phyloP scores from a whole-genome alignment of 2,888 invertebrate species.

The Iselma pallidipennis region DNA sequence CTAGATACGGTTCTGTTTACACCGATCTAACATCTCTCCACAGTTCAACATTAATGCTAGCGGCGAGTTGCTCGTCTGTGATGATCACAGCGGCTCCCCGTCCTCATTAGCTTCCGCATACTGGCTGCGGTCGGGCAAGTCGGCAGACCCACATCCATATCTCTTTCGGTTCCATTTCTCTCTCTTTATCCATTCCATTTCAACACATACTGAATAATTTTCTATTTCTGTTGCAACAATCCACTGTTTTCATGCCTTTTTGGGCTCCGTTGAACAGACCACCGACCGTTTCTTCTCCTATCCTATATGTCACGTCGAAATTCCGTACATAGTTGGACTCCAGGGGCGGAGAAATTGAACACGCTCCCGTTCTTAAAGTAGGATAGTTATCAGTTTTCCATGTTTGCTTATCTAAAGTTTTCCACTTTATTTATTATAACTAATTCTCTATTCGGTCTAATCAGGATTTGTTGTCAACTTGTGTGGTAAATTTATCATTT shows the following conservation, averaged over 20 bases:
- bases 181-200: background rate
- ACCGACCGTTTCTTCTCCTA: constrained; percentile 23
- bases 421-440: too few relatives aligned
- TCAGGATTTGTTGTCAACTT: too few relatives aligned
- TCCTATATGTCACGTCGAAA: constrained; percentile 23
- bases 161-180: constrained; percentile 5
- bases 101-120: constrained; percentile 45
- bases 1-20: background rate
- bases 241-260: background rate
- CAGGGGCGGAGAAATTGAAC: background rate
- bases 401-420: too few relatives aligned
- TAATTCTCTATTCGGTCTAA: too few relatives aligned
- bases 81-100: constrained; percentile 37
- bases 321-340: constrained; percentile 18
- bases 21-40: background rate
- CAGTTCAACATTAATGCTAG: constrained; percentile 16
- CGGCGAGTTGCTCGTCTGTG: constrained; percentile 33
- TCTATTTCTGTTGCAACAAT: background rate
- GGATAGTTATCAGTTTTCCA: background rate
- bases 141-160: constrained; percentile 18
- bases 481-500: background rate
- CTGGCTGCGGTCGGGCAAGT: constrained; percentile 28
- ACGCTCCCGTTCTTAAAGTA: background rate
- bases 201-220: background rate
- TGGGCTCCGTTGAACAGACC: constrained; percentile 8